phyloP scores from a whole-genome alignment of 2,113 vertebrate species.

The Jaculus jaculus region DNA sequence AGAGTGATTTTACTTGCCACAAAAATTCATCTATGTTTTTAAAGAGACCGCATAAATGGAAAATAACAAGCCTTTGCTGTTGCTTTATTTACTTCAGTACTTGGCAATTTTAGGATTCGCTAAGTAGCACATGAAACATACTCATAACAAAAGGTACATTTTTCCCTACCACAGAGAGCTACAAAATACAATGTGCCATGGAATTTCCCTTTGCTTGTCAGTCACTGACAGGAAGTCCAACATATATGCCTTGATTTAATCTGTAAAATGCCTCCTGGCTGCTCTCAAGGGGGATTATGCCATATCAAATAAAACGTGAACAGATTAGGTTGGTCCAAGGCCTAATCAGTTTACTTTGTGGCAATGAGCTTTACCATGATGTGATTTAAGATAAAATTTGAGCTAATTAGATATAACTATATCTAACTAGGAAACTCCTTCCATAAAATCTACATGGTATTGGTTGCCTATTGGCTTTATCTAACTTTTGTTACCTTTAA shows the following conservation, averaged over 20 bases:
- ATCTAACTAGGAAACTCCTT: not conserved
- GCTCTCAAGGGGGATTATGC: not conserved
- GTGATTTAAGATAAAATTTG: not conserved
- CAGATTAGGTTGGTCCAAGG: not conserved
- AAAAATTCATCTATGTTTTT: not conserved
- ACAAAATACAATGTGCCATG: not conserved
- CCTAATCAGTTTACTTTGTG: not conserved
- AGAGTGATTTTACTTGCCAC: not conserved
- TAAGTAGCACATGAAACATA: not conserved
- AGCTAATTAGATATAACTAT: not conserved
- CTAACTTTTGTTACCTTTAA: not conserved
- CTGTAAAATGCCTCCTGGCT: conserved; percentile 1
- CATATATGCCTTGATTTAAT: conserved; percentile 8
- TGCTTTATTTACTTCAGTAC: conserved; percentile 26
- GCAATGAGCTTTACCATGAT: not conserved
- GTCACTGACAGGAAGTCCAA: not conserved
- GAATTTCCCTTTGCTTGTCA: conserved; percentile 1
- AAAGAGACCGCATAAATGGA: not conserved
- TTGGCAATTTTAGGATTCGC: not conserved
- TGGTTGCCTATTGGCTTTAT: not conserved
- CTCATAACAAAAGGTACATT: not conserved
- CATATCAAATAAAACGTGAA: not conserved
- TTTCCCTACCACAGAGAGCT: not conserved
- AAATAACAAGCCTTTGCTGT: not conserved
- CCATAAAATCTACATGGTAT: not conserved